phyloP scores from a whole-genome alignment of 2,797 vertebrate species.

The Enteromius viviparus region DNA sequence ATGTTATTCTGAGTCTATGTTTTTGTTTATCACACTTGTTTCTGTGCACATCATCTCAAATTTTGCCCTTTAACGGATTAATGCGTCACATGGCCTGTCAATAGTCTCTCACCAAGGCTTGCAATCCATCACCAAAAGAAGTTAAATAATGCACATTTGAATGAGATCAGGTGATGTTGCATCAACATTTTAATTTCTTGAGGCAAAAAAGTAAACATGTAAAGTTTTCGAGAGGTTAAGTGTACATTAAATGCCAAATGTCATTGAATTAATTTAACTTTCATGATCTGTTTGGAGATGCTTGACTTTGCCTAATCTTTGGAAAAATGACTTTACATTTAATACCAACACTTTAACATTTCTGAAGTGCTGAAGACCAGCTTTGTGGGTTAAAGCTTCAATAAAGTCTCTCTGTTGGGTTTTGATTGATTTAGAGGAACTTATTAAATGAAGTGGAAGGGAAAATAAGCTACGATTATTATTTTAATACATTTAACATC shows the following conservation, averaged over 20 bases:
- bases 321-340: not conserved
- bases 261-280: not conserved
- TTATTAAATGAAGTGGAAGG: not conserved
- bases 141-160: slow-evolving; percentile 63
- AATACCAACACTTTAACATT: not conserved
- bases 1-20: slow-evolving; percentile 10
- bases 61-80: slow-evolving; percentile 49
- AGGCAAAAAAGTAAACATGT: slow-evolving; percentile 35
- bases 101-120: slow-evolving; percentile 65
- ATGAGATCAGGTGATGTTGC: slow-evolving; percentile 59
- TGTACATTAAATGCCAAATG: not conserved
- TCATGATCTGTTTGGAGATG: not conserved
- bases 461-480: not conserved
- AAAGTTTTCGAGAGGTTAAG: slow-evolving; percentile 19
- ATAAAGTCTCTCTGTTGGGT: not conserved
- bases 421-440: slow-evolving; percentile 5
- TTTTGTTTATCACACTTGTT: slow-evolving; percentile 31
- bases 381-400: slow-evolving; percentile 15
- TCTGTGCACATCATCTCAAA: slow-evolving; percentile 49
- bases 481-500: not conserved
- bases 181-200: slow-evolving; percentile 54
- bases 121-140: slow-evolving; percentile 68
- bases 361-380: not conserved
- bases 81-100: slow-evolving; percentile 60
- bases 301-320: slow-evolving; percentile 7